A percentile compares a stretch with the other conserved stretches of the same genome.
phyloP scores from a whole-genome alignment of 2,888 invertebrate genomes.

The Callosobruchus maculatus region DNA sequence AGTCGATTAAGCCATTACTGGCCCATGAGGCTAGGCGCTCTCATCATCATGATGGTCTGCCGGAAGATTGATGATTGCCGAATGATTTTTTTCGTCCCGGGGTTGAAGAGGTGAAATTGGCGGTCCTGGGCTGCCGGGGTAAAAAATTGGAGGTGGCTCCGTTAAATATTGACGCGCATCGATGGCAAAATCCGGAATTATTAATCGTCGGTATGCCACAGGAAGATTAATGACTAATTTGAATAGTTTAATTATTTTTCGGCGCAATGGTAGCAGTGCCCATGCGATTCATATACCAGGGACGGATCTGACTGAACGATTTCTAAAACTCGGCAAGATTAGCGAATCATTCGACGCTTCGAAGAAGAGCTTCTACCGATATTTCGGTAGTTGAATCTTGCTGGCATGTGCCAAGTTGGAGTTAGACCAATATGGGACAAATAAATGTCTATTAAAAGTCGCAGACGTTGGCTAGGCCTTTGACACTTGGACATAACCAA shows the following conservation, averaged over 20 bases:
- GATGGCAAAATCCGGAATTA: background rate
- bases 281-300: background rate
- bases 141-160: background rate
- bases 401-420: too few species aligned
- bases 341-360: too few species aligned
- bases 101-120: background rate
- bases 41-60: background rate
- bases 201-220: conserved; percentile 4
- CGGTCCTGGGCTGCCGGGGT: background rate
- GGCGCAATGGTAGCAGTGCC: background rate
- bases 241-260: conserved; percentile 8
- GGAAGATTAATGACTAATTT: conserved; percentile 13
- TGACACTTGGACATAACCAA: too few species aligned
- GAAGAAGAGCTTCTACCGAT: too few species aligned
- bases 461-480: too few species aligned
- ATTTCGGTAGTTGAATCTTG: too few species aligned
- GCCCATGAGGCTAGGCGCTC: background rate
- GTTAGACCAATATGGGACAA: too few species aligned
- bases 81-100: background rate
- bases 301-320: background rate
- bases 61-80: background rate
- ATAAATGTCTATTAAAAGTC: too few species aligned
- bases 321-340: too few species aligned
- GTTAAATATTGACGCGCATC: background rate
- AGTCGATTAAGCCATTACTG: background rate